These are phyloP conservation scores for Anoplius nigerrimus DNA, from an alignment of 2,888 invertebrate genomes.

Conservation along the genomic window DNA sequence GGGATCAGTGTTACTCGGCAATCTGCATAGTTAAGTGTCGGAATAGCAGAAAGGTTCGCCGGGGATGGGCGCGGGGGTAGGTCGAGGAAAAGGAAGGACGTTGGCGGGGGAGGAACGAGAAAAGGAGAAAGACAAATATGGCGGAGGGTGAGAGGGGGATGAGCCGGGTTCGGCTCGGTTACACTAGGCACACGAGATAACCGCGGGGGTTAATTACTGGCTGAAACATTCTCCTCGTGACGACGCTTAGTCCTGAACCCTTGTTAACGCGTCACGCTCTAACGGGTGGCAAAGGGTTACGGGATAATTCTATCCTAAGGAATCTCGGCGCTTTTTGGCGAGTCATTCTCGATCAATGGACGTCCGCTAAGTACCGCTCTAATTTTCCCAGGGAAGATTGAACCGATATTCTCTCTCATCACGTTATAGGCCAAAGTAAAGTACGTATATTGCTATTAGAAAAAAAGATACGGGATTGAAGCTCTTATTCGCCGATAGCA, in stretches of 20 bases:
- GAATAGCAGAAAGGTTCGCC: slow-evolving; percentile 14
- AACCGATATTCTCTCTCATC: too few species aligned
- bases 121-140: slow-evolving; percentile 5
- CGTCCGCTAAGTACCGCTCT: too few species aligned
- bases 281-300: background rate
- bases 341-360: background rate
- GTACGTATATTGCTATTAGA: too few species aligned
- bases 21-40: slow-evolving; percentile 61
- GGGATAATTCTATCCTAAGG: background rate
- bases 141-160: slow-evolving; percentile 15
- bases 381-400: too few species aligned
- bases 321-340: background rate
- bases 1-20: slow-evolving; percentile 60
- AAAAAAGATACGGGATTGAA: too few species aligned
- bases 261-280: slow-evolving; percentile 28
- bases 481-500: too few species aligned
- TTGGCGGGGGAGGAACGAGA: background rate
- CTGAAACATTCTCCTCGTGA: slow-evolving; percentile 37
- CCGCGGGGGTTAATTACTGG: slow-evolving; percentile 47
- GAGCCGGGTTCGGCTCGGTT: slow-evolving; percentile 12
- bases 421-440: too few species aligned
- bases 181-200: slow-evolving; percentile 25
- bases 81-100: slow-evolving; percentile 6
- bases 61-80: background rate
- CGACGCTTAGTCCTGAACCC: slow-evolving; percentile 27